A percentile compares a stretch with the other conserved stretches of the same genome.
phyloP scores from a whole-genome alignment of 2,113 vertebrate genomes.

The Trematomus loennbergii region DNA sequence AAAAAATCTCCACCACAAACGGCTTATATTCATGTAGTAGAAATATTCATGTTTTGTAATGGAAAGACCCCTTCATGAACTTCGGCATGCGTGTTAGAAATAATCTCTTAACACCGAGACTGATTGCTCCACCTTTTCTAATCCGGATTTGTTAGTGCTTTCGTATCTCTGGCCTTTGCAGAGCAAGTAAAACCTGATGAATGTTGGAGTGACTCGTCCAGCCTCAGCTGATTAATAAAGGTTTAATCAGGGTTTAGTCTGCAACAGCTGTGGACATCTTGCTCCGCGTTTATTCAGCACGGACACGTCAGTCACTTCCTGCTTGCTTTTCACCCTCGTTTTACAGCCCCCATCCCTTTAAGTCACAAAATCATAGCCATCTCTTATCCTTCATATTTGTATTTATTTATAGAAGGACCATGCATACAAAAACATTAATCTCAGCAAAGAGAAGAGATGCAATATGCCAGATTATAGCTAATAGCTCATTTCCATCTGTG shows the following conservation, averaged over 20 bases:
- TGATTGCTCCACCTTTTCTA: not conserved
- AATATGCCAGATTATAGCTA: too few relatives aligned
- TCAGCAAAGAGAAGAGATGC: too few relatives aligned
- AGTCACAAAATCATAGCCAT: not conserved
- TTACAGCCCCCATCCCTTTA: not conserved
- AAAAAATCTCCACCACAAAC: not conserved
- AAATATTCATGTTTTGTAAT: not conserved
- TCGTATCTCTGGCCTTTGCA: slow-evolving; percentile 29
- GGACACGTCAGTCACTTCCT: slow-evolving; percentile 47
- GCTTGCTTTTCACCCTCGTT: slow-evolving; percentile 9
- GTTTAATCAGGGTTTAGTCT: slow-evolving; percentile 72
- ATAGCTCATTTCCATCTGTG: too few relatives aligned
- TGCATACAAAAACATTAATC: too few relatives aligned
- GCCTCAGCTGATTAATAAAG: slow-evolving; percentile 72
- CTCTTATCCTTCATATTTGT: not conserved
- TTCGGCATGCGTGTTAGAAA: slow-evolving; percentile 6
- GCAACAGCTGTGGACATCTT: slow-evolving; percentile 68
- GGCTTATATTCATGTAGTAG: too few relatives aligned
- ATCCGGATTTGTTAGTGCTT: not conserved
- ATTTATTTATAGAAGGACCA: too few relatives aligned
- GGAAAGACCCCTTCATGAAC: not conserved
- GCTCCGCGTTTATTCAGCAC: slow-evolving; percentile 60
- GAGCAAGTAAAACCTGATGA: slow-evolving; percentile 51
- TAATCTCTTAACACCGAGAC: not conserved
- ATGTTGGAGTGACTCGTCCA: slow-evolving; percentile 42